These are phyloP conservation scores for Cryptocephalus primarius DNA, from an alignment of 2,888 invertebrate species.

Conservation along the genomic window DNA sequence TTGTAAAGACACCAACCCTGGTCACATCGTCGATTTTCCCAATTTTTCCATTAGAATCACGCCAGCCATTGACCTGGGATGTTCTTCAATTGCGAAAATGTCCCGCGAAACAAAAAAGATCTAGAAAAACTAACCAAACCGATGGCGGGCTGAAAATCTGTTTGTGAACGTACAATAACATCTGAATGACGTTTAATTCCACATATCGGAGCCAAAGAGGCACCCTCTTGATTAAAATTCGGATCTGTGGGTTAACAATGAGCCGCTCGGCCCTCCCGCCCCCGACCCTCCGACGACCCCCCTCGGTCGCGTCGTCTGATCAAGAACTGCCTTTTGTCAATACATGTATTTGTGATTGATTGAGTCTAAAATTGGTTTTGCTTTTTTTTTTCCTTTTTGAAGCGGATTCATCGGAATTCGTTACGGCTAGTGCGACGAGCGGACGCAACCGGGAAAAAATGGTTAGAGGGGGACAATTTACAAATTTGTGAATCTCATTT, in stretches of 20 bases:
- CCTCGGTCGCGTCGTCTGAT: constrained; percentile 30
- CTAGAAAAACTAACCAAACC: not conserved
- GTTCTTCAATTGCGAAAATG: no score
- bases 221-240: constrained; percentile 35
- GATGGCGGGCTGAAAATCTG: constrained; percentile 1
- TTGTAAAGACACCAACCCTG: no score
- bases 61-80: no score
- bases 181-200: constrained; percentile 34
- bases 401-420: constrained; percentile 4
- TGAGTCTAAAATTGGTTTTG: constrained; percentile 33
- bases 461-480: no score
- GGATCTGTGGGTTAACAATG: constrained; percentile 31
- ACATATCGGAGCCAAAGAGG: constrained; percentile 33
- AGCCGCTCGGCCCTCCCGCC: constrained; percentile 9
- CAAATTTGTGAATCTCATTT: no score
- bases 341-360: constrained; percentile 34
- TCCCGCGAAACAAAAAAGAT: not conserved
- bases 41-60: no score
- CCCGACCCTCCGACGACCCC: constrained; percentile 24
- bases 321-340: constrained; percentile 34
- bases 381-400: constrained; percentile 15
- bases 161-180: constrained; percentile 26
- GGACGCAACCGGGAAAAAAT: no score
- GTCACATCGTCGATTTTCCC: no score
- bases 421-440: constrained; percentile 2